Conservation (phyloP, 2,797 vertebrate species). For the Trachops cirrhosus region DNA sequence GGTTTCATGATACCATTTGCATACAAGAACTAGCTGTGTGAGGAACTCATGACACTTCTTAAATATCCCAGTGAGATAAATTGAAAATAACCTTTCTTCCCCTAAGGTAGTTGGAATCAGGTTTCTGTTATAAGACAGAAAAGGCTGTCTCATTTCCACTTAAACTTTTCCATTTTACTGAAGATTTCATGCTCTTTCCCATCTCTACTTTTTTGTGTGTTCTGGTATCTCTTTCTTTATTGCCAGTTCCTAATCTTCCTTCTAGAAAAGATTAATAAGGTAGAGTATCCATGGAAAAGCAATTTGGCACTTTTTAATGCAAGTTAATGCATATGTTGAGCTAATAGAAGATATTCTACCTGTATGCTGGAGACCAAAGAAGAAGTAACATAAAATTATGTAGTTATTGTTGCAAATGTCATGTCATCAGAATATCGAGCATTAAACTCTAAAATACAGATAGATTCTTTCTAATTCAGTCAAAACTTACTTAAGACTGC, state of each 20-base stretch:
- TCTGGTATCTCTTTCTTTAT: background rate
- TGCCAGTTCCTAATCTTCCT: background rate
- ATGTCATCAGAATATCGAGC: background rate
- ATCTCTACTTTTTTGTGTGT: background rate
- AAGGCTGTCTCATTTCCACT: background rate
- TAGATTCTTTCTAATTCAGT: background rate
- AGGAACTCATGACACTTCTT: background rate
- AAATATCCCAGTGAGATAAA: background rate
- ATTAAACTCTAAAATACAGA: background rate
- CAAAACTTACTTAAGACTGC: background rate
- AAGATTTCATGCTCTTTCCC: background rate
- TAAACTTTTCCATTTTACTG: background rate
- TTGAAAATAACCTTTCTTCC: background rate
- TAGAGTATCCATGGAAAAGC: background rate
- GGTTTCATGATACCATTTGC: background rate
- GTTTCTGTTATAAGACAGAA: background rate
- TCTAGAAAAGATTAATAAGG: background rate
- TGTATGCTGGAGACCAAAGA: background rate
- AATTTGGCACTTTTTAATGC: background rate
- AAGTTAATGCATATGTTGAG: background rate
- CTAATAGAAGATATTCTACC: background rate
- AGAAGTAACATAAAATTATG: background rate
- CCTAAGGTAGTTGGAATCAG: background rate
- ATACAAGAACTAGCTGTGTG: background rate
- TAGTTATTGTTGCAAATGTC: background rate